Evolutionary conservation across 2,888 invertebrate genomes (phyloP).

Genomic region (Myopa testacea): DNA sequence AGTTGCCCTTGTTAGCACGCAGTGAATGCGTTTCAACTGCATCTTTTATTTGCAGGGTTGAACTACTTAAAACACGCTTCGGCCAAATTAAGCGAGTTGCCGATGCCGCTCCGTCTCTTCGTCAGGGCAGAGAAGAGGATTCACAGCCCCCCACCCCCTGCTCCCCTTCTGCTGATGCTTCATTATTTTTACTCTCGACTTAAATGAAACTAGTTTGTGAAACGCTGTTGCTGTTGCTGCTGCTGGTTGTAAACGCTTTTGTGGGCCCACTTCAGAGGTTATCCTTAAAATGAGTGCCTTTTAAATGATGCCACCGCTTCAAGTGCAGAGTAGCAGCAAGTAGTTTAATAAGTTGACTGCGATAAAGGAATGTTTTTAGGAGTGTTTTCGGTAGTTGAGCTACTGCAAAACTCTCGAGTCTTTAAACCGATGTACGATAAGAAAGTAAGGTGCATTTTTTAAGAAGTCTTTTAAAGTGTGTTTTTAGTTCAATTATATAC

Average conservation of each 20-base stretch:
- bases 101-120: slow-evolving; percentile 20
- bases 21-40: neutral
- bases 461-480: too few species aligned
- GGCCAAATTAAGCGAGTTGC: slow-evolving; percentile 25
- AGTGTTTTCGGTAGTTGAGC: too few species aligned
- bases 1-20: neutral
- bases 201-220: too few species aligned
- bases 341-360: neutral
- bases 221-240: neutral
- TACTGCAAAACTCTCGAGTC: too few species aligned
- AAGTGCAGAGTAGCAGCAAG: neutral
- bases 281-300: slow-evolving; percentile 10
- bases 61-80: slow-evolving; percentile 14
- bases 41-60: slow-evolving; percentile 12
- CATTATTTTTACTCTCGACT: slow-evolving; percentile 47
- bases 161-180: too few species aligned
- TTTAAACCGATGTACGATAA: too few species aligned
- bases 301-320: neutral
- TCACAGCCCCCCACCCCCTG: too few species aligned
- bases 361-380: too few species aligned
- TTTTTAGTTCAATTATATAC: too few species aligned
- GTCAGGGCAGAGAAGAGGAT: too few species aligned
- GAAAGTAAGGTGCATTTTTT: too few species aligned
- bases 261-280: neutral
- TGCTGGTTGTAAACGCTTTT: neutral